Base-by-base conservation (phyloP, 2,797 vertebrate genomes). In the Mycteria americana region DNA sequence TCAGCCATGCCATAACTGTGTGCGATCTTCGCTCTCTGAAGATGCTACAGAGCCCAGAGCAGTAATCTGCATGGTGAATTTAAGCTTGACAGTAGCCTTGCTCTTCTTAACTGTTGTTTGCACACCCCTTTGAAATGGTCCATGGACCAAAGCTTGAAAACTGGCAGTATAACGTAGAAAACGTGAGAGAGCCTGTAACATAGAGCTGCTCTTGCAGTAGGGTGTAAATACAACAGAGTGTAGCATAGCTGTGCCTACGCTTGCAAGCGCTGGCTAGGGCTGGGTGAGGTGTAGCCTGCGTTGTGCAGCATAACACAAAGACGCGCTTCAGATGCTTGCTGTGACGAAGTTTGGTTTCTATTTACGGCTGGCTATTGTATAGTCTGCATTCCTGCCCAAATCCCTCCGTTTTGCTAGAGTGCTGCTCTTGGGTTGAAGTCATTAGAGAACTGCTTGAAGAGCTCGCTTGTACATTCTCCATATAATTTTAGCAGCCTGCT, bases 401-500 rank as follows among this genome's bases (percentile, higher is more conserved):
- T 92, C 93, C 86, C 89, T 93, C 62, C 1, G 0, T 94, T 95
- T 92, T 0, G 0, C 78, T 73, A 63, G 68, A 73, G 90, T 63
- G 72, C 89, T 79, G 85, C 51, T 79, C 88, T 54, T 51, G 70
- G 41, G 87, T 57, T 94, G 83, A 92, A 93, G 86, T 95, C 92
- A 88, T 95, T 84, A 89, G 72, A 59, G 70, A 74, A 4, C 76
- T 87, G 63, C 89, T 96, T 82, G 82, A 95, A 93, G 82, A 91
- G 88, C 85, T 93, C 9, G 1, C 85, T 93, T 72, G 59, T 46
- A 70, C 91, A 88, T 97, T 97, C 95, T 89, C 65, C 12, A 10
- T 97, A 91, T 96, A 97, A 97, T 97, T 97, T 98, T 98, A 97
- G 96, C 89, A 95, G 41, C 35, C 82, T 97, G 97, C 97, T 95